Evolutionary conservation across 2,797 vertebrate genomes (phyloP).

Genomic region (Bradypodion pumilum): DNA sequence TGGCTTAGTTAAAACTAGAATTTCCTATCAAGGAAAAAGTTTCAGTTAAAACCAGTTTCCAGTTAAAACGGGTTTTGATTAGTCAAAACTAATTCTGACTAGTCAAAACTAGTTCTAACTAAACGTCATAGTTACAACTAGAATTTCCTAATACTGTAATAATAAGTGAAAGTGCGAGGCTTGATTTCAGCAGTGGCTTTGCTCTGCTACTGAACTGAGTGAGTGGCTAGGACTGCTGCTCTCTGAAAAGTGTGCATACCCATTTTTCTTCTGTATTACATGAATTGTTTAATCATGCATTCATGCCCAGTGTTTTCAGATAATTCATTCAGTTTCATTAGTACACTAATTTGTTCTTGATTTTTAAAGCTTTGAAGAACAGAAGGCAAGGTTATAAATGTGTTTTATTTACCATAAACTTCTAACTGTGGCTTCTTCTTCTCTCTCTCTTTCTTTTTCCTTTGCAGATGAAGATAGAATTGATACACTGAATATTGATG

Average conservation of each 20-base stretch:
- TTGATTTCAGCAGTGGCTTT: background rate
- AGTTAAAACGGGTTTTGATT: too few species aligned
- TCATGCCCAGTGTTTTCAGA: background rate
- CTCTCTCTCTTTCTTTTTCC: too few species aligned
- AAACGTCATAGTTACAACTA: too few species aligned
- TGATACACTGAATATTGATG: constrained; percentile 85
- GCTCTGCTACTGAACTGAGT: background rate
- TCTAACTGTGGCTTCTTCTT: background rate
- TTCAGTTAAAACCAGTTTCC: too few species aligned
- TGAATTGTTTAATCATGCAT: background rate
- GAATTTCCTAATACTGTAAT: too few species aligned
- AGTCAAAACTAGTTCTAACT: too few species aligned
- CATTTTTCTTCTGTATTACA: background rate
- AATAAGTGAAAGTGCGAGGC: too few species aligned
- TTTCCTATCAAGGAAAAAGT: too few species aligned
- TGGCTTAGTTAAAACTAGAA: too few species aligned
- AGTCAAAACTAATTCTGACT: too few species aligned
- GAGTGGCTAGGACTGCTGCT: background rate
- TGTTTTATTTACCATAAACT: background rate
- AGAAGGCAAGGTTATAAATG: background rate
- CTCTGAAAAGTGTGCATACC: background rate
- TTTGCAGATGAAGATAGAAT: constrained; percentile 75
- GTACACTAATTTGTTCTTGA: background rate
- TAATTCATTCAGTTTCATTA: background rate
- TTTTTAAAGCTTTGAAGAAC: background rate